These are phyloP conservation scores for Nephrotoma flavescens DNA, from an alignment of 2,888 invertebrate species.

Conservation along the genomic window DNA sequence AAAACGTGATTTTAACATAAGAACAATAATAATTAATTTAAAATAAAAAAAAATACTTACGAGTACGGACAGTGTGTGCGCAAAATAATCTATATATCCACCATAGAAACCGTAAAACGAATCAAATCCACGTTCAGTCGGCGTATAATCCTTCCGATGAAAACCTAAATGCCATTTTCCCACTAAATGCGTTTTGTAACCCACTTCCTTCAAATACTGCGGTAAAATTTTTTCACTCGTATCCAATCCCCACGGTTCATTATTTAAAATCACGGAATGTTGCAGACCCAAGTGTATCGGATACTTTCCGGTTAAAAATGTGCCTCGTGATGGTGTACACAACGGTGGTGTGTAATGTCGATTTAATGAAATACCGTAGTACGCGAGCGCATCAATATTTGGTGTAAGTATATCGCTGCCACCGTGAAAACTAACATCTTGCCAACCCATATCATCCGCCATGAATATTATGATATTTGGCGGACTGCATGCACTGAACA, in stretches of 20 bases:
- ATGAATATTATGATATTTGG: constrained; percentile 63
- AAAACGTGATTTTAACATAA: background rate
- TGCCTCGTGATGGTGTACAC: constrained; percentile 72
- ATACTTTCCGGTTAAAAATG: constrained; percentile 73
- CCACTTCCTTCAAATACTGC: constrained; percentile 48
- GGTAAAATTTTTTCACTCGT: constrained; percentile 52
- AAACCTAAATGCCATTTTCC: constrained; percentile 90
- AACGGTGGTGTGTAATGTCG: constrained; percentile 66
- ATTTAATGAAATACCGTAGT: constrained; percentile 70
- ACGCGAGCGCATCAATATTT: constrained; percentile 76
- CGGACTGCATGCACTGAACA: too few relatives aligned
- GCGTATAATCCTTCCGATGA: constrained; percentile 42
- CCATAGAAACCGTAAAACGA: constrained; percentile 74
- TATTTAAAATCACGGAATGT: constrained; percentile 47
- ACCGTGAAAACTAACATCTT: constrained; percentile 83
- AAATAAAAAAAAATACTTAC: too few relatives aligned
- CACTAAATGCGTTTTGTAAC: constrained; percentile 67
- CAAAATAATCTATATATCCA: constrained; percentile 62
- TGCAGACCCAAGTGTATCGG: constrained; percentile 73
- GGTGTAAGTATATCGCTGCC: constrained; percentile 77
- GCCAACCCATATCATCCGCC: constrained; percentile 82
- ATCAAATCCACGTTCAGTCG: constrained; percentile 61
- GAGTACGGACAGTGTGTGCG: too few relatives aligned
- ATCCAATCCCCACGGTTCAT: constrained; percentile 56
- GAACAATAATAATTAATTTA: too few relatives aligned